These are phyloP conservation scores for Thymelicus lineola DNA, from an alignment of 2,888 invertebrate species.

Conservation along the genomic window DNA sequence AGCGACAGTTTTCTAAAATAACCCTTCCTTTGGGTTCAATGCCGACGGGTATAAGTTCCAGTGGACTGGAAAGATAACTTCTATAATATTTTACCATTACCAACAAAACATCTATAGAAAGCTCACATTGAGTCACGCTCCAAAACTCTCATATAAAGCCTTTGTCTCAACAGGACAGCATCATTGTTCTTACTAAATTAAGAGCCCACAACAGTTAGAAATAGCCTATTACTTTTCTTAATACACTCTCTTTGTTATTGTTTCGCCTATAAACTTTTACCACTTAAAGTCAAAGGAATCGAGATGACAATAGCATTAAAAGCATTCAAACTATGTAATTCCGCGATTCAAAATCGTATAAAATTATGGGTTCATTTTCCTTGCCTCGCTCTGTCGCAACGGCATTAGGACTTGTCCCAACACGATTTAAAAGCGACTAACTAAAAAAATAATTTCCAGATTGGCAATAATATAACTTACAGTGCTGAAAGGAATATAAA, in stretches of 20 bases:
- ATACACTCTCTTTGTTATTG: constrained; percentile 38
- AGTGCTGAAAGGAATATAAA: too few relatives aligned
- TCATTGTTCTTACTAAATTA: constrained; percentile 37
- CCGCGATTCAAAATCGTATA: constrained; percentile 45
- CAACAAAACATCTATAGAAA: constrained; percentile 30
- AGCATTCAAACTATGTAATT: constrained; percentile 43
- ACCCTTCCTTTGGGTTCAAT: background rate
- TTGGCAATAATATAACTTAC: too few relatives aligned
- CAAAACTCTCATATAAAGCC: constrained; percentile 33
- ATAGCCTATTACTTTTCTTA: constrained; percentile 37
- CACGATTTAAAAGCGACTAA: background rate
- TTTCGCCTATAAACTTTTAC: constrained; percentile 40
- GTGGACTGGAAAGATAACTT: background rate
- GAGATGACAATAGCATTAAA: constrained; percentile 41
- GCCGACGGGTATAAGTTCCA: background rate
- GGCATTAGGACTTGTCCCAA: constrained; percentile 1
- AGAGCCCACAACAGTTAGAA: constrained; percentile 36
- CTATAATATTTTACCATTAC: constrained; percentile 8
- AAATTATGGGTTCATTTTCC: constrained; percentile 44
- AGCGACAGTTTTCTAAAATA: background rate
- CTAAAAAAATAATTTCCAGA: background rate
- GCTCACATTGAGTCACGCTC: constrained; percentile 26
- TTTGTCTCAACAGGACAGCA: constrained; percentile 27
- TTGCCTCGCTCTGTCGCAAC: constrained; percentile 31
- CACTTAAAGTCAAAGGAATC: constrained; percentile 33